phyloP scores from a whole-genome alignment of 2,113 vertebrate genomes.

The Vireo altiloquus region DNA sequence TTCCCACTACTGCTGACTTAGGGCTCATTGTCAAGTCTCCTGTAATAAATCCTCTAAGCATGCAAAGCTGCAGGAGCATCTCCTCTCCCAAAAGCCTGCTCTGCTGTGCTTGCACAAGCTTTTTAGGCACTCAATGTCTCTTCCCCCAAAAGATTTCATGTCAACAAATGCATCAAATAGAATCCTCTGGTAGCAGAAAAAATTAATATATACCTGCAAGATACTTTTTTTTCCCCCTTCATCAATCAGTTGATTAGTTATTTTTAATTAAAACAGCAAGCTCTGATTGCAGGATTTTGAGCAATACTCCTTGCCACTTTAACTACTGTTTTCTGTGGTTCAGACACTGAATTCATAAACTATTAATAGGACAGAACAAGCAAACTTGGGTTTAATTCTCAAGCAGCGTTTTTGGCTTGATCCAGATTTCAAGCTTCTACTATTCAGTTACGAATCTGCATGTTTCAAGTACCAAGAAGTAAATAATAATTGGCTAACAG shows the following conservation, averaged over 20 bases:
- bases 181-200: neutral
- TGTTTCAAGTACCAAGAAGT: neutral
- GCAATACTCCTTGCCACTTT: neutral
- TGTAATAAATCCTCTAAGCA: neutral
- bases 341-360: neutral
- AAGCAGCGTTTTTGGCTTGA: neutral
- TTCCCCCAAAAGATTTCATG: neutral
- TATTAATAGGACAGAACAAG: neutral
- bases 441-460: neutral
- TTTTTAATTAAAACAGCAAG: slow-evolving; percentile 36
- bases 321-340: neutral
- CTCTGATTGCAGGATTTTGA: slow-evolving; percentile 16
- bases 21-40: neutral
- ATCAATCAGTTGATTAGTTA: slow-evolving; percentile 38
- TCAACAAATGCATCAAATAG: neutral
- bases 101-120: neutral
- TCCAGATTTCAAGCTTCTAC: neutral
- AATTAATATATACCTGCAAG: neutral
- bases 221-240: neutral
- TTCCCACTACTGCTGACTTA: neutral
- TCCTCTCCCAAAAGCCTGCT: neutral
- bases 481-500: neutral
- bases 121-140: neutral
- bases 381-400: neutral
- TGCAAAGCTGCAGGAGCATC: neutral